Evolutionary conservation across 1,140 invertebrate genomes (phyloP).

Genomic region (Oedothorax gibbosus): DNA sequence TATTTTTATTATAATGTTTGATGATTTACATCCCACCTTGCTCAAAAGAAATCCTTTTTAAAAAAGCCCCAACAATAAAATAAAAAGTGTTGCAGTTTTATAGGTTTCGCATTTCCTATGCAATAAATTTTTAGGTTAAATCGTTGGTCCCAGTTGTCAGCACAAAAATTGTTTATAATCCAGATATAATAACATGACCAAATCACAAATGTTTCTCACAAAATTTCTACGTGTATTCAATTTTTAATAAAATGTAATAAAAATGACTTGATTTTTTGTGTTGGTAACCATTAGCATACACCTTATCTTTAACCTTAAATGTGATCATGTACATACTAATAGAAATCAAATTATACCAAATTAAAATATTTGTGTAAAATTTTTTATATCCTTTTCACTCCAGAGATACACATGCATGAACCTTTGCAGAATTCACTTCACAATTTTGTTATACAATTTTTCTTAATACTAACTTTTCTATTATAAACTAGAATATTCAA

Average conservation of each 20-base stretch:
- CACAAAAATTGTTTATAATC: slow-evolving; percentile 60
- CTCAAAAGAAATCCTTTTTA: slow-evolving; percentile 60
- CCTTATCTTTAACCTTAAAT: no score
- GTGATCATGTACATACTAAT: no score
- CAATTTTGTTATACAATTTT: no score
- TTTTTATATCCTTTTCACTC: no score
- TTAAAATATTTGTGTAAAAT: no score
- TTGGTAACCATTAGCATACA: no score
- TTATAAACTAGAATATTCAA: no score
- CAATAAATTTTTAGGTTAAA: slow-evolving; percentile 55
- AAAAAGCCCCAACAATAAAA: slow-evolving; percentile 43
- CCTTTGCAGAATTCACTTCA: no score
- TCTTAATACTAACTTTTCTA: no score
- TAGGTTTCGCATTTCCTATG: slow-evolving; percentile 51
- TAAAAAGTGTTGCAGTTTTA: slow-evolving; percentile 52
- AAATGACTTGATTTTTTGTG: slow-evolving; percentile 34
- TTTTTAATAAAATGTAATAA: slow-evolving; percentile 60
- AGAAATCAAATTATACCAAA: no score
- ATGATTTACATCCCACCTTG: slow-evolving; percentile 61
- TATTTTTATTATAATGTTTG: slow-evolving; percentile 63
- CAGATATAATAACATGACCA: slow-evolving; percentile 58
- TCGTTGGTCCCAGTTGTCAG: slow-evolving; percentile 58
- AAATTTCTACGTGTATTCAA: slow-evolving; percentile 61
- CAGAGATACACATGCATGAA: no score
- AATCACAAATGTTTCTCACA: slow-evolving; percentile 60